Base-by-base conservation (phyloP, 2,888 invertebrate species). In the Ophraella communa region DNA sequence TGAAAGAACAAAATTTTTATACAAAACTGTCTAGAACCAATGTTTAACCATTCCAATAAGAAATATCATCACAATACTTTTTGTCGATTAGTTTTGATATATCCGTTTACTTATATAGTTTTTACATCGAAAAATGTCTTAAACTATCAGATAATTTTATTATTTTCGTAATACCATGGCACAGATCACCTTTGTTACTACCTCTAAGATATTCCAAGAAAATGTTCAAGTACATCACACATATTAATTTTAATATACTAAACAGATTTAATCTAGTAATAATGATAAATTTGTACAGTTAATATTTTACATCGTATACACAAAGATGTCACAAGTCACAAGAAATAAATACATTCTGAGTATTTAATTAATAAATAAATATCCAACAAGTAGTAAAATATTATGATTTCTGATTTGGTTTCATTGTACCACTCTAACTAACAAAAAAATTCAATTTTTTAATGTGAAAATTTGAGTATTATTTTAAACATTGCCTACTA, bases 271-370 rank as follows among this genome's bases (percentile, higher is more conserved):
- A 39, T 59, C 59, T 59, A 39, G 7, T 39, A 39, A 39, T 39
- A 59, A 23, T 51, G 24, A 59, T 59, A 39, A 64, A 59, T 79
- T 78, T 80, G 79, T 80, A 79, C 79, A 79, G 74, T 74, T 73
- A 76, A 74, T 79, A 78, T 78, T 75, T 79, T 79, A 79, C 78
- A 78, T 78, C 76, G 76, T 77, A 77, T 77, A 77, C 76, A 73
- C 72, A 67, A 51, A 57, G 53, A 62, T 61, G 51, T 59, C 51
- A 57, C 49, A 67, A 62, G 65, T 45, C 61, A 65, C 66, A 64
- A 54, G 33, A 65, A 63, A 49, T 56, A 56, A 62, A 56, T 60
- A 57, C 52, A 51, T 33, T 58, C 11, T 59, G 33, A 56, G 55
- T 58, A 56, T 62, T 53, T 33, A 49, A 59, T 39, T 30, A 39